These are phyloP conservation scores for Peucedramus taeniatus DNA, from an alignment of 2,113 vertebrate genomes.

Conservation along the genomic window DNA sequence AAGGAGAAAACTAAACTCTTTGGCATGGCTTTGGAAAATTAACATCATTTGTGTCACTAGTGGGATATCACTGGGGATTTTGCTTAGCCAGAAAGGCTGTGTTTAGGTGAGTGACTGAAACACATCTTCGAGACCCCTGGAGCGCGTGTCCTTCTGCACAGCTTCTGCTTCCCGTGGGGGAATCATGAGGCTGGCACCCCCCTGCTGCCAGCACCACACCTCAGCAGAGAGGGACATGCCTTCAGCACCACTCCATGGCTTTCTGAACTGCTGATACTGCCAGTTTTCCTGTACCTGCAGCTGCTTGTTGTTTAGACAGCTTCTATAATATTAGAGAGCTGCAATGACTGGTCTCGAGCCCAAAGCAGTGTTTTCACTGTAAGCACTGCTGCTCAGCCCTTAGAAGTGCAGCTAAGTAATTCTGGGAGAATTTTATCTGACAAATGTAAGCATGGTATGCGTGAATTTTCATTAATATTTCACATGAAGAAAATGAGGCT, in stretches of 20 bases:
- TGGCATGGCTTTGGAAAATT: not conserved
- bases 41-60: not conserved
- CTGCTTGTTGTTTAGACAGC: not conserved
- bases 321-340: not conserved
- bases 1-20: not conserved
- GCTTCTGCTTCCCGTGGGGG: not conserved
- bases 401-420: not conserved
- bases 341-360: not conserved
- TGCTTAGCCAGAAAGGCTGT: not conserved
- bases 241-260: not conserved
- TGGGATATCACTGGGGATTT: not conserved
- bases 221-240: not conserved
- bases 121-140: not conserved
- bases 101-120: not conserved
- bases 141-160: fast-evolving
- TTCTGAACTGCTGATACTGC: not conserved
- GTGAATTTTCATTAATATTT: not conserved
- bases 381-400: not conserved
- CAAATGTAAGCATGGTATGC: not conserved
- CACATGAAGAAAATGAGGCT: not conserved
- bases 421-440: not conserved
- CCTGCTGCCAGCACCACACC: not conserved
- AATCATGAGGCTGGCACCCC: not conserved
- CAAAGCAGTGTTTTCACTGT: not conserved
- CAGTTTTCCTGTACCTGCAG: not conserved